phyloP scores from a whole-genome alignment of 2,888 invertebrate genomes.

The Heteropelma amictum region DNA sequence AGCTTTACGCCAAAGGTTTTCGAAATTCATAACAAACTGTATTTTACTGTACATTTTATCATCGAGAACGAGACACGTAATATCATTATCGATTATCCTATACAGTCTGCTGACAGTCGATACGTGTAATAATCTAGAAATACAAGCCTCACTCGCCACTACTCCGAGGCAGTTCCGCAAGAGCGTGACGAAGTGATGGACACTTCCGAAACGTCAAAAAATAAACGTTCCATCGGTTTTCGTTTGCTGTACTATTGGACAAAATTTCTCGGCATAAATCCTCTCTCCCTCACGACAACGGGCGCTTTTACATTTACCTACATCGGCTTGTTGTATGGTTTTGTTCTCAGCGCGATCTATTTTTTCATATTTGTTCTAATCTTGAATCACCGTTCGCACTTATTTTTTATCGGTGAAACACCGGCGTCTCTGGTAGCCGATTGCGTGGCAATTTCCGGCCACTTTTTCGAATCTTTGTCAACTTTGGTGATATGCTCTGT shows the following conservation, averaged over 20 bases:
- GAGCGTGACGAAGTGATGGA: no score
- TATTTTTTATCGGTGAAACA: background rate
- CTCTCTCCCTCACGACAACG: slow-evolving; percentile 11
- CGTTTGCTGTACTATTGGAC: slow-evolving; percentile 38
- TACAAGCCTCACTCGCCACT: no score
- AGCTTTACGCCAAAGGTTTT: no score
- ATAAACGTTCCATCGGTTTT: no score
- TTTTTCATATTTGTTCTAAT: background rate
- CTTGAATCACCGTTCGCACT: background rate
- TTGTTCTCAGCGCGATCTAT: background rate
- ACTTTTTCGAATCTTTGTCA: background rate
- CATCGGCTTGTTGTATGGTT: slow-evolving; percentile 8
- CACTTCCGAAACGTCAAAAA: no score
- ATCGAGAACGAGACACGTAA: no score
- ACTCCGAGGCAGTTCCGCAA: no score
- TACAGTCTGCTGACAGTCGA: no score
- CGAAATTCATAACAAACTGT: no score
- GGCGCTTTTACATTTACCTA: slow-evolving; percentile 20
- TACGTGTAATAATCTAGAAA: no score
- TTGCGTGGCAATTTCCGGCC: background rate
- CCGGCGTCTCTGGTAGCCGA: slow-evolving; percentile 12
- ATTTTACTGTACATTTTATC: no score
- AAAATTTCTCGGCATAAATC: slow-evolving; percentile 38
- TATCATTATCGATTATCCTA: no score
- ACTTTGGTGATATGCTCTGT: slow-evolving; percentile 9